Evolutionary conservation across 2,888 invertebrate species (phyloP).

Genomic region (Caenorhabditis sp.): DNA sequence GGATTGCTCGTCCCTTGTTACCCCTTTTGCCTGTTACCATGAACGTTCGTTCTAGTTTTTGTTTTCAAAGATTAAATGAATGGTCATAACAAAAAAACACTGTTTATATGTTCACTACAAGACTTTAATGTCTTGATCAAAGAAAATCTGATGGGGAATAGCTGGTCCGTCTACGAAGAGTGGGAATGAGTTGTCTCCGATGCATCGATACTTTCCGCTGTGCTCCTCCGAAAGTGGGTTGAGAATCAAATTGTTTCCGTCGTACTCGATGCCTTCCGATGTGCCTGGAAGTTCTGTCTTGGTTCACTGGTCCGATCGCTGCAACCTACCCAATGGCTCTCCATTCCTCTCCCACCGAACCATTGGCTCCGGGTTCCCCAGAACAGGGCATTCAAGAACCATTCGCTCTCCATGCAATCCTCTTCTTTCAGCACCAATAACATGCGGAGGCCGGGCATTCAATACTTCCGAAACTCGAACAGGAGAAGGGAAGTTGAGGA

Average conservation of each 20-base stretch:
- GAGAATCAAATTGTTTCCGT: conserved; percentile 59
- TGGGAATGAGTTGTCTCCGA: conserved; percentile 71
- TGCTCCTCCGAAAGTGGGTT: conserved; percentile 41
- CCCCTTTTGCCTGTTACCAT: conserved; percentile 55
- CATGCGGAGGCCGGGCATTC: conserved; percentile 54
- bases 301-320: neutral
- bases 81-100: conserved; percentile 32
- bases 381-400: conserved; percentile 64
- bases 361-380: conserved; percentile 65
- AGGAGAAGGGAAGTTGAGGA: conserved; percentile 60
- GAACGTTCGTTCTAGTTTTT: conserved; percentile 61
- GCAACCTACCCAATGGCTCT: conserved; percentile 54
- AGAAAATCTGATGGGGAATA: conserved; percentile 60
- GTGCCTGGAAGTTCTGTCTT: conserved; percentile 27
- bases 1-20: conserved; percentile 55
- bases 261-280: conserved; percentile 43
- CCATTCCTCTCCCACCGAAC: conserved; percentile 70
- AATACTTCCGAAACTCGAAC: conserved; percentile 48
- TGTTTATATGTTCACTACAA: conserved; percentile 41
- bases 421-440: conserved; percentile 46
- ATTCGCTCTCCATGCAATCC: conserved; percentile 61
- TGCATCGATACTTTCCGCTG: conserved; percentile 65
- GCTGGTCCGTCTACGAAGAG: conserved; percentile 68
- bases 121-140: conserved; percentile 61
- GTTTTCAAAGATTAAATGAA: conserved; percentile 49